These are phyloP conservation scores for Chlorodrepanis virens DNA, from an alignment of 2,113 vertebrate species.

Conservation along the genomic window DNA sequence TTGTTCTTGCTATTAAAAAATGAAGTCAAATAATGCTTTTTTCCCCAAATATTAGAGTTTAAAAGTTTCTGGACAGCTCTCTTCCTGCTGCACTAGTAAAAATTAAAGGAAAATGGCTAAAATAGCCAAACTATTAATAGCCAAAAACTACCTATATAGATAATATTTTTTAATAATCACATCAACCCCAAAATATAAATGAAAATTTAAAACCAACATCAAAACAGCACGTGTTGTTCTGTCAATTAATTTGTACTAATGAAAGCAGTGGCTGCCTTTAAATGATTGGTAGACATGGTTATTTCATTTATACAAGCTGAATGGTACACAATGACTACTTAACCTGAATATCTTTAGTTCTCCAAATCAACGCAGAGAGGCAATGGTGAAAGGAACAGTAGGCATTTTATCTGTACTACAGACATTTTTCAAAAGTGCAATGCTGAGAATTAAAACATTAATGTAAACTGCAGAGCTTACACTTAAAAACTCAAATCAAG, in stretches of 20 bases:
- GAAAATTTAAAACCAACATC: background rate
- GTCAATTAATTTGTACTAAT: background rate
- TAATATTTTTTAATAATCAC: background rate
- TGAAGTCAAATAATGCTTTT: background rate
- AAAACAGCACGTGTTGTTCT: background rate
- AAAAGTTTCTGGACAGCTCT: background rate
- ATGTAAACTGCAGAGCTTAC: background rate
- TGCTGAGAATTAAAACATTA: background rate
- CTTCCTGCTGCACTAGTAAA: background rate
- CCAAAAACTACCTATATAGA: background rate
- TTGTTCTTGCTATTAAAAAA: background rate
- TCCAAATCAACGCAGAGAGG: slow-evolving; percentile 44
- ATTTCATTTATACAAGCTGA: slow-evolving; percentile 1
- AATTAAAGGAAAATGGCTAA: slow-evolving; percentile 1
- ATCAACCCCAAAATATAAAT: background rate
- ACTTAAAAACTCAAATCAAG: background rate
- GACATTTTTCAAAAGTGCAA: slow-evolving; percentile 6
- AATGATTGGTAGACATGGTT: background rate
- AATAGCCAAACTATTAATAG: background rate
- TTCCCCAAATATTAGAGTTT: background rate
- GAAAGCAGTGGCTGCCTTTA: background rate
- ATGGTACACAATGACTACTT: background rate
- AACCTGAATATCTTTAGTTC: slow-evolving; percentile 40
- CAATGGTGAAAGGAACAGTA: slow-evolving; percentile 9
- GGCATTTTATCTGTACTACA: slow-evolving; percentile 10